Percentiles rank a stretch among this genome's conserved stretches.
These are phyloP conservation scores for Oncorhynchus masou DNA, from an alignment of 2,113 vertebrate species.

Conservation along the genomic window DNA sequence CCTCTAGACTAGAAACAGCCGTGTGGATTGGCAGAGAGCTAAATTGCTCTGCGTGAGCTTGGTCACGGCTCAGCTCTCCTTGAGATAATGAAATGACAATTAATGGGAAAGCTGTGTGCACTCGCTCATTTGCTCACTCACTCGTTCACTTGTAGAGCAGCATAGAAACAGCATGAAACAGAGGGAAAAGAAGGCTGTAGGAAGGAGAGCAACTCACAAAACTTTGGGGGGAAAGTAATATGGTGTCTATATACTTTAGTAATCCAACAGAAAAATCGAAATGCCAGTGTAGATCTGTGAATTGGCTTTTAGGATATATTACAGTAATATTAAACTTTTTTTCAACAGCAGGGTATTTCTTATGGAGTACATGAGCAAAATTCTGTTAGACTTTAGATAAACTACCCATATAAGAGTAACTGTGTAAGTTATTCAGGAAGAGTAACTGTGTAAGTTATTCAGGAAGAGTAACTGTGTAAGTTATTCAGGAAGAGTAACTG, in stretches of 20 bases:
- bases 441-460: too few species aligned
- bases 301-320: too few species aligned
- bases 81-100: conserved; percentile 80
- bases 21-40: conserved; percentile 65
- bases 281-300: conserved; percentile 6
- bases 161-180: conserved; percentile 4
- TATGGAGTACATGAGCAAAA: too few species aligned
- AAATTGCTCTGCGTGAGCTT: conserved; percentile 74
- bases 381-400: too few species aligned
- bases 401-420: too few species aligned
- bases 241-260: not conserved
- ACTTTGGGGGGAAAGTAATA: too few species aligned
- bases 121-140: conserved; percentile 61
- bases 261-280: not conserved
- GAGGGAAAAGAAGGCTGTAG: not conserved
- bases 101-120: conserved; percentile 73
- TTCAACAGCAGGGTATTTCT: too few species aligned
- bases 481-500: too few species aligned
- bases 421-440: too few species aligned
- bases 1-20: conserved; percentile 3
- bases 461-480: too few species aligned
- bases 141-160: conserved; percentile 45
- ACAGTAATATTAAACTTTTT: too few species aligned
- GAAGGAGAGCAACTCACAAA: too few species aligned
- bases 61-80: conserved; percentile 75